phyloP scores from a whole-genome alignment of 1,140 invertebrate species.

The Manduca sexta region DNA sequence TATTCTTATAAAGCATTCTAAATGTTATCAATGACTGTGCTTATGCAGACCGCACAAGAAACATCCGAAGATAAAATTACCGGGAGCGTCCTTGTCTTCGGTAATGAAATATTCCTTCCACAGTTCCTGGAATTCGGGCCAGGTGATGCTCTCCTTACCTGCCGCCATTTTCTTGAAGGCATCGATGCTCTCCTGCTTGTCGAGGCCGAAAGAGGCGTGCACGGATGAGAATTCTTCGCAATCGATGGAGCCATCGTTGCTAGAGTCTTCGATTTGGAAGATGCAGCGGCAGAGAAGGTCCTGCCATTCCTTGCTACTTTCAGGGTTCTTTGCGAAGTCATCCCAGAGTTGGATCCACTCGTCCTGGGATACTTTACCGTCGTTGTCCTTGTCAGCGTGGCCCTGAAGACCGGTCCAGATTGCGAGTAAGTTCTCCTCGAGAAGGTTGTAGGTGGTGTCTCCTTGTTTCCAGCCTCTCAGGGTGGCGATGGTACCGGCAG shows the following conservation, averaged over 20 bases:
- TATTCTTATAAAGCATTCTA: too few relatives aligned
- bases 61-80: constrained; percentile 83
- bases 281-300: constrained; percentile 85
- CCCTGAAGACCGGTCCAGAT: constrained; percentile 86
- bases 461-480: constrained; percentile 80
- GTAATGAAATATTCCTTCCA: constrained; percentile 86
- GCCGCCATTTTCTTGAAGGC: constrained; percentile 84
- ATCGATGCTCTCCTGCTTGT: constrained; percentile 78
- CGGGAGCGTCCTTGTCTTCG: constrained; percentile 80
- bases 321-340: constrained; percentile 81
- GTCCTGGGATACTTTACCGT: constrained; percentile 83
- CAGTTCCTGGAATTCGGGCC: constrained; percentile 80
- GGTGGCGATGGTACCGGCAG: constrained; percentile 82
- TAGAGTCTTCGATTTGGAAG: constrained; percentile 87
- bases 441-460: constrained; percentile 79
- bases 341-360: constrained; percentile 91
- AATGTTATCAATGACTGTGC: too few relatives aligned
- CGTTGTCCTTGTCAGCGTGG: constrained; percentile 84
- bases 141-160: constrained; percentile 78
- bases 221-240: constrained; percentile 84
- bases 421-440: constrained; percentile 78
- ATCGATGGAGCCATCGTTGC: constrained; percentile 85
- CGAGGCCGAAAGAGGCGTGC: constrained; percentile 81
- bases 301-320: constrained; percentile 84
- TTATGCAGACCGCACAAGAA: too few relatives aligned